A percentile compares a stretch with the other conserved stretches of the same genome.
Evolutionary conservation across 2,888 invertebrate genomes (phyloP).

Genomic region (Cephus pygmeus): DNA sequence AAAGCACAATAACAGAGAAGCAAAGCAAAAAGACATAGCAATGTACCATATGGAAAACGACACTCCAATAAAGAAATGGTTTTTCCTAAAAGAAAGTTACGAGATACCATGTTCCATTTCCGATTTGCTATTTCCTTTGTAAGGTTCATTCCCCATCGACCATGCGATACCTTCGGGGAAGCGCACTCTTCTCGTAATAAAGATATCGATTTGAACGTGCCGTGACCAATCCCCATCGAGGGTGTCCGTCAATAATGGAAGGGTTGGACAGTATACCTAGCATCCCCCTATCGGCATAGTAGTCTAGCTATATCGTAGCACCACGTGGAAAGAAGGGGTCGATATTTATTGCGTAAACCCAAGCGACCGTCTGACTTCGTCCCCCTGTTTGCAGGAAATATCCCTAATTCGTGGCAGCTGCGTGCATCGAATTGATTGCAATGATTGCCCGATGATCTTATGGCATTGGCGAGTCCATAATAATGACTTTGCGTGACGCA

Average conservation of each 20-base stretch:
- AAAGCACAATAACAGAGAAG: neutral
- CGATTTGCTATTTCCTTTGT: neutral
- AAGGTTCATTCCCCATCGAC: neutral
- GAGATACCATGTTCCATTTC: neutral
- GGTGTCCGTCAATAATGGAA: constrained; percentile 35
- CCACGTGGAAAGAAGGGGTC: constrained; percentile 20
- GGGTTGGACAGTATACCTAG: constrained; percentile 36
- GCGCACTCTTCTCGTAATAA: constrained; percentile 32
- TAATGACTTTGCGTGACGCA: neutral
- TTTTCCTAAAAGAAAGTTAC: neutral
- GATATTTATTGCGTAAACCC: constrained; percentile 23
- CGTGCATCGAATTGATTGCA: neutral
- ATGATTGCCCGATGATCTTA: neutral
- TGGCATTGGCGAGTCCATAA: neutral
- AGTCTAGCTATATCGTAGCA: neutral
- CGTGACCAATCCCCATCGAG: constrained; percentile 49
- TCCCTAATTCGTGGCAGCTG: neutral
- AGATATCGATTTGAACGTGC: constrained; percentile 49
- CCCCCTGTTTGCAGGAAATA: neutral
- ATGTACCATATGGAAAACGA: neutral
- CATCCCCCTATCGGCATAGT: neutral
- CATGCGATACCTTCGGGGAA: neutral
- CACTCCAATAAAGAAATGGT: neutral
- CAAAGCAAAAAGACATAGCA: neutral
- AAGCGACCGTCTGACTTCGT: neutral